Evolutionary conservation across 2,797 vertebrate genomes (phyloP), one percentile per base, ranked within the genome.

Genomic region (Lacerta agilis): DNA sequence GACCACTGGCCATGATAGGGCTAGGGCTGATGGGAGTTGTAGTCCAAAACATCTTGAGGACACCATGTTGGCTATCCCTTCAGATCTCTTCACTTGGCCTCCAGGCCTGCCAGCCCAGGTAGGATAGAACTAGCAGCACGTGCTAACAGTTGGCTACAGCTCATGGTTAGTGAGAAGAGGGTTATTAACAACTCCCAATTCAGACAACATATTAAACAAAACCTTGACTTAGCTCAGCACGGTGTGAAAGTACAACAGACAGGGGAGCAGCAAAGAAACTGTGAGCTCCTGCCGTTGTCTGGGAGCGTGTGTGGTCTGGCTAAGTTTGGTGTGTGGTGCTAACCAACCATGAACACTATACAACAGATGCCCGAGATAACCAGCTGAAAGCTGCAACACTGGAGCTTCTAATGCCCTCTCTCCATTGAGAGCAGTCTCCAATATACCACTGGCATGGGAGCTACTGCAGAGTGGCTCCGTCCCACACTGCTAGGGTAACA

Each of bases 361-460:
- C 81, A 83, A 58, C 64, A 71, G 45, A 61, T 88, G 45, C 38
- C 36, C 41, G 11, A 64, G 66, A 84, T 79, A 72, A 84, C 45
- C 23, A 67, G n/a, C 36, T 55, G 25, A 73, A 78, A 83, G 71
- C n/a, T 33, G 71, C 71, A 55, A 36, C 36, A 72, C 71, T 36
- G n/a, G 13, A 72, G 71, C n/a, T n/a, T 36, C 71, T 72, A 15
- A 55, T 55, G 49, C 10, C 49, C 49, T 49, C 49, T 49, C 36
- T 72, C 49, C 49, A 49, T 33, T 18, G 36, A 33, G 10, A 36
- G n/a, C 10, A 71, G 45, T 27, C 33, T 66, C 38, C 41, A 49
- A 69, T 45, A 36, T 43, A 9, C 73, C 27, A 6, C 38, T n/a
- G 38, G 5, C 5, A 10, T 23, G 61, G 41, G 29, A 77, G 15